A percentile compares a stretch with the other conserved stretches of the same genome.
Conservation (phyloP, 2,113 vertebrate genomes). For the Sinosuthora webbiana region DNA sequence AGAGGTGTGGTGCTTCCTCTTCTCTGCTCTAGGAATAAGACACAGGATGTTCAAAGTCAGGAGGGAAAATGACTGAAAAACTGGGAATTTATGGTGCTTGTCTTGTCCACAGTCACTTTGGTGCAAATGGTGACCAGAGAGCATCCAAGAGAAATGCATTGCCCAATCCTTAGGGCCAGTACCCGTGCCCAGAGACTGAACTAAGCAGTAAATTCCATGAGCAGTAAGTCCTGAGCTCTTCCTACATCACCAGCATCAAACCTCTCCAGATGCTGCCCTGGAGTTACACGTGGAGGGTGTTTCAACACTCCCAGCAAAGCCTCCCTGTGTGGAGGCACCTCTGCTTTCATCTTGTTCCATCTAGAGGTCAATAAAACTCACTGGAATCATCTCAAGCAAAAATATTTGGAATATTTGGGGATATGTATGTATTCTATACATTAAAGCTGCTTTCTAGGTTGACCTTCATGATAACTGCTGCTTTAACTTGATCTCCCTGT, state of each 20-base stretch:
- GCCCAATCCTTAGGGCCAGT: neutral
- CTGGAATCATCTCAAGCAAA: neutral
- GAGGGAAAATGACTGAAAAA: neutral
- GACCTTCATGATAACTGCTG: neutral
- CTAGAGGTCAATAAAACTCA: neutral
- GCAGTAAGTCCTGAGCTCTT: neutral
- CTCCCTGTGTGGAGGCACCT: neutral
- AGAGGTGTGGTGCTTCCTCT: neutral
- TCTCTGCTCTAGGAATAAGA: neutral
- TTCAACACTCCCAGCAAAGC: too few relatives aligned
- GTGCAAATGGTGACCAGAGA: neutral
- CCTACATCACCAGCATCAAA: neutral
- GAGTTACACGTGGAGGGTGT: neutral
- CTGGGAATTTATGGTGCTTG: neutral
- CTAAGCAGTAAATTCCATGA: neutral
- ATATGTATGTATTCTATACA: neutral
- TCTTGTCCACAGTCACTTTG: neutral
- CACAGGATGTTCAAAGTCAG: neutral
- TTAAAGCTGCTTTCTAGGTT: neutral
- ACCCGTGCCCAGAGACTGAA: neutral
- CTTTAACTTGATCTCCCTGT: neutral
- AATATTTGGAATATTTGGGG: rapidly evolving
- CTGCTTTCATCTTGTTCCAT: neutral
- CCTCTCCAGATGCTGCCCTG: neutral
- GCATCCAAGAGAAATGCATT: neutral